Base-by-base conservation (phyloP, 2,888 invertebrate genomes). In the Galeruca laticollis region DNA sequence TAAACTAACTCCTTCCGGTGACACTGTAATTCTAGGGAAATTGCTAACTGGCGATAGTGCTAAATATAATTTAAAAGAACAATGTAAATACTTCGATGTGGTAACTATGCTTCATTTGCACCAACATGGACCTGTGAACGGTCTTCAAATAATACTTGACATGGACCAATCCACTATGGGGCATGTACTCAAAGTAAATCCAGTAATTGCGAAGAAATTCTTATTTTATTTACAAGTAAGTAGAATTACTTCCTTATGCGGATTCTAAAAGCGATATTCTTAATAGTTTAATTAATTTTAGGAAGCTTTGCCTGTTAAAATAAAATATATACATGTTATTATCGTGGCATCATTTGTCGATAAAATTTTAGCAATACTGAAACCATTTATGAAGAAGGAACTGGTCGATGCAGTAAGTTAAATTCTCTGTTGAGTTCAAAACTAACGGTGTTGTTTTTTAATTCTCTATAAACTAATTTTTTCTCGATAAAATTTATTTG, bases 191-290 rank as follows among this genome's bases (percentile, higher is more conserved):
- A 88, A 89, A 76, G 83, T 93, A 1, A 91, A 89, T 69, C 82
- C 92, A 0, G 86, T 90, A 75, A 87, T 89, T 1, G 84, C 92
- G 73, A 92, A 91, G 76, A 93, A 92, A 81, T 91, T 90, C 75
- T 86, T 93, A 10, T 89, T 87, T 74, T 93, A 89, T 77, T 81
- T 93, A 40, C 92, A 92, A 87, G 90, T 90, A 77, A 71, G 21
- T 35, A 20, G n/a, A n/a, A n/a, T n/a, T n/a, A n/a, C n/a, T n/a
- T n/a, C n/a, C n/a, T n/a, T n/a, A n/a, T n/a, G n/a, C n/a, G n/a
- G n/a, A n/a, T n/a, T n/a, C n/a, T n/a, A n/a, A n/a, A n/a, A n/a
- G n/a, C n/a, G n/a, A n/a, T n/a, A n/a, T n/a, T n/a, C n/a, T n/a
- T n/a, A n/a, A n/a, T n/a, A n/a, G n/a, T n/a, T n/a, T n/a, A n/a